Base-by-base conservation (phyloP, 2,113 vertebrate species). In the Brachypteracias leptosomus region DNA sequence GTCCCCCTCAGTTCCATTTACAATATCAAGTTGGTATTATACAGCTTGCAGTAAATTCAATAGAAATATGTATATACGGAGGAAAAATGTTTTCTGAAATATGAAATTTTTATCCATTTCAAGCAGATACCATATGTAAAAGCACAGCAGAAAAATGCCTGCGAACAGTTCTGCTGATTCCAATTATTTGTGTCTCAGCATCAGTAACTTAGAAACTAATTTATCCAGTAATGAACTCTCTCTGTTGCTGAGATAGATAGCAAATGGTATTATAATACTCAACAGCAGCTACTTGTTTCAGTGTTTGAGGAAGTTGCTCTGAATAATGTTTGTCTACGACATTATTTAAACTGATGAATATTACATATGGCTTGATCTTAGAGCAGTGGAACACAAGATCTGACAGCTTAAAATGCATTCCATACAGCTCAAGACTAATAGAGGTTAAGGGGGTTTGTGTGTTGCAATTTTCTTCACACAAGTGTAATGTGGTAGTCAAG, bases 191-290 rank as follows among this genome's bases (percentile, higher is more conserved):
- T 62, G 71, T 72, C 87, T 94, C 87, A 92, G 62, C 80, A 91
- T 85, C 84, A 89, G 78, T 95, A 96, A 97, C 85, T 97, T 97
- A 90, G 96, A 97, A 97, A 68, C 44, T 97, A 97, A 97, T 97
- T 97, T 97, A 75, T 96, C 89, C 95, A 96, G 52, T 95, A 97
- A 97, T 96, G 94, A 98, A 96, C 73, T 96, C 81, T 94, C 90
- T 93, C 93, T 95, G 28, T 85, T 96, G 46, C 94, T 74, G 92
- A 91, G 87, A 90, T 94, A 96, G 93, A 90, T 96, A 95, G 88
- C 57, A 96, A 95, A 90, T 86, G 33, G 17, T 58, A 26, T 92
- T 91, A 77, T 68, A 89, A 85, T 91, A 93, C 92, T 93, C 90
- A 97, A 81, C 61, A 93, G 68, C 75, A 97, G 70, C 74, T 94